Conservation (phyloP, 2,113 vertebrate genomes). For the Tympanuchus pallidicinctus region DNA sequence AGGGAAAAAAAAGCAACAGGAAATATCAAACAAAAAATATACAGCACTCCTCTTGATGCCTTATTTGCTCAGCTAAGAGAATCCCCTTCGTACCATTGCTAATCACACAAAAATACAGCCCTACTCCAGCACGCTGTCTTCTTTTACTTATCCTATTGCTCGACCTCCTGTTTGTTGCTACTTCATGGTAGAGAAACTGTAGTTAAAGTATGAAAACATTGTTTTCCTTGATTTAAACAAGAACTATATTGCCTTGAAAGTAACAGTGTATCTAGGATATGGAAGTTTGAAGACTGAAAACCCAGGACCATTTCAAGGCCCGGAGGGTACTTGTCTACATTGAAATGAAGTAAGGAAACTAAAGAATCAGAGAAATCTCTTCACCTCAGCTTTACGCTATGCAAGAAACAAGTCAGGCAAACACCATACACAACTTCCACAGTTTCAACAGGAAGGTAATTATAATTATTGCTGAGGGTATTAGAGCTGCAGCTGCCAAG, state of each 20-base stretch:
- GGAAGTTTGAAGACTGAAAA: not conserved
- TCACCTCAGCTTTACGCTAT: not conserved
- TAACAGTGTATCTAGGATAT: not conserved
- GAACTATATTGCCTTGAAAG: not conserved
- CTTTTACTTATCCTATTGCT: not conserved
- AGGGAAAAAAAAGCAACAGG: not conserved
- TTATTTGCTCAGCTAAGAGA: not conserved
- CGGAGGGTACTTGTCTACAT: not conserved
- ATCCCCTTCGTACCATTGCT: not conserved
- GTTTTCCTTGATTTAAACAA: not conserved
- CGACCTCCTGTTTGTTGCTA: fast-evolving
- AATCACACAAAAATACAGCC: not conserved
- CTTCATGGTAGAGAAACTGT: not conserved
- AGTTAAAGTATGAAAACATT: not conserved
- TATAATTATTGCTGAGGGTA: not conserved
- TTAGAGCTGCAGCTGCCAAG: not conserved
- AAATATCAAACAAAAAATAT: not conserved
- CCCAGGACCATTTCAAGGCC: not conserved
- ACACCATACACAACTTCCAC: not conserved
- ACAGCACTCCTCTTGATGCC: not conserved
- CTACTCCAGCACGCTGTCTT: not conserved
- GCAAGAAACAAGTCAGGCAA: not conserved
- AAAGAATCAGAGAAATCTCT: not conserved
- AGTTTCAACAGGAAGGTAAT: not conserved
- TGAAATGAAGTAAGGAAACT: not conserved